phyloP scores from a whole-genome alignment of 2,888 invertebrate genomes.

The Troides oblongomaculatus region DNA sequence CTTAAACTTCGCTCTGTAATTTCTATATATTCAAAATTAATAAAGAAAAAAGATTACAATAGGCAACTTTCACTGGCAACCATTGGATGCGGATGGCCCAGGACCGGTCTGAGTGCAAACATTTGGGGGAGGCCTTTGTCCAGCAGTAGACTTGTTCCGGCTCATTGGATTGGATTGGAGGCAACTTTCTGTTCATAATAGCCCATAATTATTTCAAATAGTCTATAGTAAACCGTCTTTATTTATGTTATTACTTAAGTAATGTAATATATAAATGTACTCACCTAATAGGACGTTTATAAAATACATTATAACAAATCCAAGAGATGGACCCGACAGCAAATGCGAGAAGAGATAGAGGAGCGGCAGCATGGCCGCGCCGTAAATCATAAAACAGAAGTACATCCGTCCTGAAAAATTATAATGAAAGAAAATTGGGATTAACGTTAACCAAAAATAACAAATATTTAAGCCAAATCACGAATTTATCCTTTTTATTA shows the following conservation, averaged over 20 bases:
- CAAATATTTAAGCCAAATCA: not conserved
- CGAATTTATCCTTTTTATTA: no score
- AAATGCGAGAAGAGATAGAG: slow-evolving; percentile 84
- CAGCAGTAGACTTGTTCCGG: no score
- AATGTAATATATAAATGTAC: slow-evolving; percentile 29
- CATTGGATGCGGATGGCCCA: no score
- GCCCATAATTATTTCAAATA: no score
- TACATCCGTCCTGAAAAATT: slow-evolving; percentile 76
- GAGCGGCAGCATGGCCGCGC: slow-evolving; percentile 85
- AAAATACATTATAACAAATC: slow-evolving; percentile 86
- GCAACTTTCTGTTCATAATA: not conserved
- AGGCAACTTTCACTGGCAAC: not conserved
- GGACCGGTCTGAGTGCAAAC: no score
- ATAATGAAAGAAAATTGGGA: not conserved
- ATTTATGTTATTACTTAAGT: not conserved
- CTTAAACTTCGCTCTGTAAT: not conserved
- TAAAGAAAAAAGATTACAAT: not conserved
- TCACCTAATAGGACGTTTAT: slow-evolving; percentile 87
- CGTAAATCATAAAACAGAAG: slow-evolving; percentile 83
- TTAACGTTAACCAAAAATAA: not conserved
- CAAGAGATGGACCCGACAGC: slow-evolving; percentile 87
- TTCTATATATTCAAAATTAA: not conserved
- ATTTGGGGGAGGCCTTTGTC: no score
- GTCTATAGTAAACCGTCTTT: not conserved
- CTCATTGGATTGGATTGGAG: no score